Base-by-base conservation (phyloP, 2,888 invertebrate genomes). In the Sinelater perroti region DNA sequence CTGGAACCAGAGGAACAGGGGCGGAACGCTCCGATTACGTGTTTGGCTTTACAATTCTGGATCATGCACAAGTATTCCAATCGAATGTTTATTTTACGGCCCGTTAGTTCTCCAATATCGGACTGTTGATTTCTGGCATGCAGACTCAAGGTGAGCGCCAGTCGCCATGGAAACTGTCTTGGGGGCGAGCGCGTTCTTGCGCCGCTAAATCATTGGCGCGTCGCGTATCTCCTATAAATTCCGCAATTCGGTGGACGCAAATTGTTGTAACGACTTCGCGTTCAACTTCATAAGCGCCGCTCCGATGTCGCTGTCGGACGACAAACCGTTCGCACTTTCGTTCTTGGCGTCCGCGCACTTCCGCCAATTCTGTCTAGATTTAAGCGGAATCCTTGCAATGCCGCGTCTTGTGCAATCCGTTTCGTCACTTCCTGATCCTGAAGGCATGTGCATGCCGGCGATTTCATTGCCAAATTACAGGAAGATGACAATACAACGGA, bases 51-150 rank as follows among this genome's bases (percentile, higher is more conserved):
- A 28, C 28, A 30, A 45, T 45, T 30, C 30, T 10, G 28, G 13
- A 45, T 30, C 28, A 45, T 30, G 44, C 30, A 40, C 40, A 45
- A 10, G 11, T 49, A 49, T 49, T 49, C 35, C 24, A 21, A 20
- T 49, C 35, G 35, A 49, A 49, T 49, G 49, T 24, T 35, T 52
- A 44, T 44, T 52, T 52, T 42, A 52, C 44, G 33, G 52, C 42
- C 33, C 44, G 52, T 44, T 52, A 44, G 51, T 42, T 36, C 31
- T 30, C 30, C 30, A 36, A 50, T 38, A 50, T 50, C 16, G 44
- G 44, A 44, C 31, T 33, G 52, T 33, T 42, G 52, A 52, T 52
- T 50, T 52, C 42, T 21, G 11, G 52, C 24, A 44, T 52, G 52
- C 44, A 30, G 44, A 42, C 44, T 49, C 55, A 36, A 49, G 47